Conservation (phyloP, 37 sponge, comb jelly and placozoan species). For the Spongilla lacustris region DNA sequence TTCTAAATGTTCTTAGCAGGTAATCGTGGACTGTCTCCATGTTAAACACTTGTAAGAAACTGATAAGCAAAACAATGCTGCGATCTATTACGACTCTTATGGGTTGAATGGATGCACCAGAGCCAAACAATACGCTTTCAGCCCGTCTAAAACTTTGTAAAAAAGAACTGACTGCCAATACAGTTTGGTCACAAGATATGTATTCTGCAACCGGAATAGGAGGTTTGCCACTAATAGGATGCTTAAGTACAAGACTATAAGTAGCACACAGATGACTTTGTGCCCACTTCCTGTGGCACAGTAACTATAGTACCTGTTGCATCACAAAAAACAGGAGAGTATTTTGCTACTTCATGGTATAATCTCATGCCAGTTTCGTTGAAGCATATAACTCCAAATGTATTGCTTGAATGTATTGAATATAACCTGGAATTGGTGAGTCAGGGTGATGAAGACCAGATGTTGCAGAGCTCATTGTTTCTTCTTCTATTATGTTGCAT, state of each 20-base stretch:
- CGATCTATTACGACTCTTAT: not conserved
- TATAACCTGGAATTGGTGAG: not conserved
- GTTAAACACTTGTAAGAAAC: slow-evolving; percentile 1
- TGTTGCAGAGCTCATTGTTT: not conserved
- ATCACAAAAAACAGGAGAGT: too few species aligned
- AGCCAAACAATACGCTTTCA: not conserved
- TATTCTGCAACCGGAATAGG: not conserved
- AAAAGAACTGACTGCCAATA: not conserved
- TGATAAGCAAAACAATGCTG: not conserved
- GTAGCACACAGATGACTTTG: too few species aligned
- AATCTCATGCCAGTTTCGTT: too few species aligned
- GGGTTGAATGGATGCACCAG: not conserved
- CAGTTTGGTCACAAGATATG: not conserved
- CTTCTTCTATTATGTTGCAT: not conserved
- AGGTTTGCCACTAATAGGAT: not conserved
- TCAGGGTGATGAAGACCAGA: not conserved
- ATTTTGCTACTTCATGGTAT: too few species aligned
- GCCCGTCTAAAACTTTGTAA: not conserved
- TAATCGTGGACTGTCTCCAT: not conserved
- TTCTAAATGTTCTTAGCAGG: not conserved
- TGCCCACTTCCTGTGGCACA: too few species aligned
- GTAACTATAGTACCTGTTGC: too few species aligned
- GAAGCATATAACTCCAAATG: too few species aligned
- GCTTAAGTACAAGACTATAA: too few species aligned
- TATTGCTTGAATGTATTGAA: too few species aligned